Base-by-base conservation (phyloP, 2,113 vertebrate genomes). In the Delphinus delphis region DNA sequence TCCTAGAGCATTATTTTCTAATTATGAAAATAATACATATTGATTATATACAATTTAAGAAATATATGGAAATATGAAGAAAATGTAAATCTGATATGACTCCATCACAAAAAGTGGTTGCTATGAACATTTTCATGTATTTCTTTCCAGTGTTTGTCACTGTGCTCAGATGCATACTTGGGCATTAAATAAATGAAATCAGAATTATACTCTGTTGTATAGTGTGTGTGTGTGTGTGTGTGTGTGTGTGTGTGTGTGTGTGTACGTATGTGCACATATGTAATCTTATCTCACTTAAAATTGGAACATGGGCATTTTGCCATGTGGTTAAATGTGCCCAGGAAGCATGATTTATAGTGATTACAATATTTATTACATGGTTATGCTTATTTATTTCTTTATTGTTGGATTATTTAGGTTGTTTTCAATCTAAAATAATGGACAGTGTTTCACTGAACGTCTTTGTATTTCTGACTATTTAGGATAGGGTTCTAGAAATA, bases 351-450 rank as follows among this genome's bases (percentile, higher is more conserved):
- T 65, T 77, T 93, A 12, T 82, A 92, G 21, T 74, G 65, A 73
- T 41, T 74, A 38, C 7, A 81, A 3, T 60, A 82, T 89, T 82
- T 95, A 33, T 70, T 85, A 18, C 84, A 23, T 77, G 53, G 26
- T 0, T 63, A 18, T 89, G 15, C 11, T 92, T 74, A 63, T 81
- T 95, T 62, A 1, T 88, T 88, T 87, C 28, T 21, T 90, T 96
- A 81, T 31, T 71, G 3, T 65, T 88, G 93, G 70, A 73, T 62
- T 73, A 88, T 38, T 79, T 86, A 87, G 55, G 18, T 76, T 47
- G 8, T 63, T 91, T 71, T 53, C 47, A 38, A 18, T 41, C 90
- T 90, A 83, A 95, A 97, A 50, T 92, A 95, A 44, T 87, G 33
- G 28, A 10, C 87, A 20, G 33, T 82, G 38, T 92, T 90, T 95